Base-by-base conservation (phyloP, 1,140 invertebrate species). In the Caenorhabditis latens region DNA sequence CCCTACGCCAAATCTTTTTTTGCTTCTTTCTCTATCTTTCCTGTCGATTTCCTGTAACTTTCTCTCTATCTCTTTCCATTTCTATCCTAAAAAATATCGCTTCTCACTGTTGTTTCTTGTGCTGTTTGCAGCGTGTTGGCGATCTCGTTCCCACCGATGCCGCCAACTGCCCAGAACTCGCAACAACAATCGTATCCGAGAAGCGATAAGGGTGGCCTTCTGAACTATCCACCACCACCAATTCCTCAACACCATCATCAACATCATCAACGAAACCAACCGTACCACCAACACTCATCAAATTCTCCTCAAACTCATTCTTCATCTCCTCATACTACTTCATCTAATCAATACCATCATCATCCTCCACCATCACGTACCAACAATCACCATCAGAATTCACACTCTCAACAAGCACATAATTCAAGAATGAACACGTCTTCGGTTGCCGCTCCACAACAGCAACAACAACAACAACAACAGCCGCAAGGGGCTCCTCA, bases 391-490 rank as follows among this genome's bases (percentile, higher is more conserved):
- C 11, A 53, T 16, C 50, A 53, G 50, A 53, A 53, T 53, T 16
- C 11, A 53, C 11, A 53, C 16, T 53, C 5, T 53, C 16, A 32
- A 32, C 32, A 32, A 32, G 32, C 32, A 32, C 32, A 32, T 32
- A 32, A 11, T 79, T 79, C 71, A 79, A 79, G 71, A 79, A 79
- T 79, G 71, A 79, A 79, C 46, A 13, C 71, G 13, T 79, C 71
- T 43, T 50, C 71, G 46, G 71, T 46, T 16, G 19, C 65, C 42
- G 42, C 40, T 8, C 65, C 21, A 63, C 61, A 63, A 24, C 71
- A 79, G 53, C 71, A 79, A 53, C 71, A 79, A 79, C 71, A 75
- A 48, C 71, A 75, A 48, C 67, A 75, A 46, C 67, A 46, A 19
- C 42, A 5, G 24, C 67, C 43, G 53, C 71, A 79, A 79, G 40